Base-by-base conservation (phyloP, 1,140 invertebrate genomes). In the Lycorma delicatula region DNA sequence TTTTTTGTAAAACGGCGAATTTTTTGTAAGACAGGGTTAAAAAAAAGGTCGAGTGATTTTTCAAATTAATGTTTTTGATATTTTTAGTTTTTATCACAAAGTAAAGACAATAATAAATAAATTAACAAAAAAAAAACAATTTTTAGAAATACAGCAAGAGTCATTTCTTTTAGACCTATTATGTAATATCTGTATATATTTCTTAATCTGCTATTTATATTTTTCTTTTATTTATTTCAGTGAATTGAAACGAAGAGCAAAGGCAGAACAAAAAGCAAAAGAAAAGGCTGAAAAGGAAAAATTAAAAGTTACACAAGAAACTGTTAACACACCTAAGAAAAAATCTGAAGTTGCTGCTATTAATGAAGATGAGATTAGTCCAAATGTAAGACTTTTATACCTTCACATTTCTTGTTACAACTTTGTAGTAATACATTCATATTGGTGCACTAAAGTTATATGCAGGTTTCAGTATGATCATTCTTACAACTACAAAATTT, bases 181-280 rank as follows among this genome's bases (percentile, higher is more conserved):
- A n/a, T n/a, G n/a, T n/a, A n/a, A n/a, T n/a, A n/a, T n/a, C n/a
- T n/a, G n/a, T n/a, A n/a, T n/a, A n/a, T n/a, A n/a, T n/a, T n/a
- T n/a, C n/a, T n/a, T n/a, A n/a, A n/a, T n/a, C n/a, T n/a, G n/a
- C n/a, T n/a, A n/a, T n/a, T n/a, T n/a, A n/a, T n/a, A n/a, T n/a
- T n/a, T n/a, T n/a, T n/a, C n/a, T n/a, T n/a, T n/a, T n/a, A n/a
- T n/a, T n/a, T n/a, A n/a, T 82, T 83, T 50, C 69, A 97, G 93
- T 83, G 94, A 98, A 75, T 75, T 91, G 52, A 98, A 98, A 75
- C 79, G 93, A 41, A 78, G 90, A 27, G 66, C 89, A 44, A 98
- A 98, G 75, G 86, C 86, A 16, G 90, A 96, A 71, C 86, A 96
- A 69, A 97, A 97, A 70, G 83, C 85, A 7, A 90, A 94, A 70